phyloP scores from a whole-genome alignment of 64 coral and sea anemone genomes.

The Stylophora pistillata region DNA sequence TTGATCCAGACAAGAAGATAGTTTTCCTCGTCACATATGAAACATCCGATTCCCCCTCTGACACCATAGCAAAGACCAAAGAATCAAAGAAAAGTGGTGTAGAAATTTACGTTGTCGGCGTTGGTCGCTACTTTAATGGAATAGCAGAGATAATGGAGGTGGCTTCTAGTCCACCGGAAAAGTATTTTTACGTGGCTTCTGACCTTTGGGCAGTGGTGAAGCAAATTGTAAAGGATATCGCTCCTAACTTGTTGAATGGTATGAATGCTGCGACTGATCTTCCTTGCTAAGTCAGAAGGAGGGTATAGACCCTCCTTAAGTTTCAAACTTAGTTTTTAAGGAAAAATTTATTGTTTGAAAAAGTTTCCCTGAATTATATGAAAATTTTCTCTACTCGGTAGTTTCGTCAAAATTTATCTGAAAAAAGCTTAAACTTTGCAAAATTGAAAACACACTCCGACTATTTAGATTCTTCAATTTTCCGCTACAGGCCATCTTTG shows the following conservation, averaged over 20 bases:
- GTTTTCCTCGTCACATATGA: constrained; percentile 37
- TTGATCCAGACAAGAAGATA: background rate
- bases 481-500: too few species aligned
- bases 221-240: background rate
- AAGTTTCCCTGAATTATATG: too few species aligned
- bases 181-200: background rate
- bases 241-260: background rate
- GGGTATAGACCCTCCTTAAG: too few species aligned
- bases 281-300: too few species aligned
- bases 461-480: too few species aligned
- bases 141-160: constrained; percentile 27
- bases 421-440: too few species aligned
- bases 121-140: background rate
- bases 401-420: too few species aligned
- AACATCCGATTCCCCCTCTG: background rate
- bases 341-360: too few species aligned
- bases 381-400: too few species aligned
- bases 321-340: too few species aligned
- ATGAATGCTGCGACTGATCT: too few species aligned
- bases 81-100: background rate
- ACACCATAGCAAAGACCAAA: background rate
- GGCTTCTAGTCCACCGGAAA: background rate
- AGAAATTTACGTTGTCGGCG: constrained; percentile 5
- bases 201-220: background rate
- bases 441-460: too few species aligned